Evolutionary conservation across 2,113 vertebrate genomes (phyloP), one percentile per base, ranked within the genome.

Genomic region (Crocuta crocuta): DNA sequence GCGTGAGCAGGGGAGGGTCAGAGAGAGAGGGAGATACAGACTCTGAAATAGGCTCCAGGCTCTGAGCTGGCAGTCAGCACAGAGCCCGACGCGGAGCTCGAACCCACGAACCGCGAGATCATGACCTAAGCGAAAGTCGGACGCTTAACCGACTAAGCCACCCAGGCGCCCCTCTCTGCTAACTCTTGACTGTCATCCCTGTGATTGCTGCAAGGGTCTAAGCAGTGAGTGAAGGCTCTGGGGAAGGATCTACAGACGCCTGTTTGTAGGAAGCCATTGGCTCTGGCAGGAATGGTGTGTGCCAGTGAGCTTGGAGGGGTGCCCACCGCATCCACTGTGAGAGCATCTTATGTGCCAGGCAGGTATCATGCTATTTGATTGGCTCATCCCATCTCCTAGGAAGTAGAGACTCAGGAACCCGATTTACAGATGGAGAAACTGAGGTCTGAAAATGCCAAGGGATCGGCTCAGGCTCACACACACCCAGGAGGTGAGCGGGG

Each of bases 181-280:
- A 1, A 2, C 10, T 68, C 21, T 26, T 73, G 33, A n/a, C 39
- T 1, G 0, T 5, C 26, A 3, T 48, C 12, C 8, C 43, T 31
- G 4, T 4, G 31, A n/a, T 53, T 35, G 61, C n/a, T 23, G 78
- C 17, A 13, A 21, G 68, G 1, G 24, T 43, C 7, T 7, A 1
- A 33, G 17, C 43, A 13, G 26, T 0, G 15, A 53, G 81, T 4
- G 16, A 76, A n/a, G 73, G 15, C 8, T 35, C n/a, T 2, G 1
- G 23, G 31, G 31, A 33, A 24, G 21, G 13, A 16, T 17, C 7
- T 35, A 12, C 39, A 12, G 65, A 55, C 48, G 10, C 11, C 33
- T 3, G 45, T 10, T 28, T 5, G 21, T 1, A 4, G 45, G n/a
- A 74, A 48, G 35, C 31, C 7, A 0, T 3, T 0, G 5, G 55